phyloP scores from a whole-genome alignment of 2,888 invertebrate genomes.

The Cheilosia soror region DNA sequence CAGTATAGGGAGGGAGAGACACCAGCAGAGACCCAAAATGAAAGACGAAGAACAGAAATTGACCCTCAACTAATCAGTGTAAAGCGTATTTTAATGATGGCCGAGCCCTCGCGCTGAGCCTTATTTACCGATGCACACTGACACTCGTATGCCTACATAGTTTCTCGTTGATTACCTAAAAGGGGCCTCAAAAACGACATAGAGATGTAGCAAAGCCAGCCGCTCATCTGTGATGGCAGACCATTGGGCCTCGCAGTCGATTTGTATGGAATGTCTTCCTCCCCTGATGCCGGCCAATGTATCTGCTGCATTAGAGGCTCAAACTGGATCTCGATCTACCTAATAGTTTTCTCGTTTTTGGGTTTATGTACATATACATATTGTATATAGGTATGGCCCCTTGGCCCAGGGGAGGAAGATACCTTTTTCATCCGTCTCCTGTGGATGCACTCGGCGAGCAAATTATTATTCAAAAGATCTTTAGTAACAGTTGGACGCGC shows the following conservation, averaged over 20 bases:
- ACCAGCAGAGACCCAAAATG: conserved; percentile 52
- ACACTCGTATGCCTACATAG: conserved; percentile 12
- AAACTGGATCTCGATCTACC: conserved; percentile 5
- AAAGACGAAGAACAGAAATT: conserved; percentile 45
- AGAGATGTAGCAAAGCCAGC: conserved; percentile 27
- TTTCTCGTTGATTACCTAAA: conserved; percentile 64
- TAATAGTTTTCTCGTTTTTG: conserved; percentile 44
- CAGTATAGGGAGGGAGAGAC: background rate
- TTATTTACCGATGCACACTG: conserved; percentile 68
- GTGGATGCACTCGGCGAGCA: conserved; percentile 54
- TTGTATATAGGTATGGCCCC: background rate
- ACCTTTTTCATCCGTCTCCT: background rate
- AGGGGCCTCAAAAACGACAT: conserved; percentile 28
- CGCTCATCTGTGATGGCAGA: conserved; percentile 47
- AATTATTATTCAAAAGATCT: conserved; percentile 75
- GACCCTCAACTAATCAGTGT: conserved; percentile 75
- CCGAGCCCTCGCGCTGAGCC: conserved; percentile 73
- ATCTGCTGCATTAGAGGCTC: conserved; percentile 54
- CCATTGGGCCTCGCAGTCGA: conserved; percentile 50
- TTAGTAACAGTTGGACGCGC: conserved; percentile 74
- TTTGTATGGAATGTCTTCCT: conserved; percentile 46
- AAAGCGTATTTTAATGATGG: conserved; percentile 75
- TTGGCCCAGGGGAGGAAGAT: conserved; percentile 37
- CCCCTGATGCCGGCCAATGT: conserved; percentile 4
- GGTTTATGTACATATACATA: conserved; percentile 4